Percentiles rank a stretch among this genome's conserved stretches.
These are phyloP conservation scores for Deladenus siricidicola DNA, from an alignment of 2,888 invertebrate genomes.

Conservation along the genomic window DNA sequence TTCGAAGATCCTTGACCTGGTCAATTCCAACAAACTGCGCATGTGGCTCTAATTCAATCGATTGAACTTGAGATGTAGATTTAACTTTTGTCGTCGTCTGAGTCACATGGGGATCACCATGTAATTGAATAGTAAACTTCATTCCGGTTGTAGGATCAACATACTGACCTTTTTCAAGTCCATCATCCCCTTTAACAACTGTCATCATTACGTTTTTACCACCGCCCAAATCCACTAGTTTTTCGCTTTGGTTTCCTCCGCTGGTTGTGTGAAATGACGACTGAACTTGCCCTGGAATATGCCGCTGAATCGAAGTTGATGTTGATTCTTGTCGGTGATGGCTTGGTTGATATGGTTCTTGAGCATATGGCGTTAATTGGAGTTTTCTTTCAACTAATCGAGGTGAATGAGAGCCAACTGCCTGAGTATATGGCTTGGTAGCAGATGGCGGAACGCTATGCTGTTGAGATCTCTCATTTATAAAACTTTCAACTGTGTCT, in stretches of 20 bases:
- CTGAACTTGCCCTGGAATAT: too few species aligned
- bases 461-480: background rate
- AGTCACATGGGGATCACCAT: conserved; percentile 53
- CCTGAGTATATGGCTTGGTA: background rate
- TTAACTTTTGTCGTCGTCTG: conserved; percentile 54
- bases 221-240: conserved; percentile 51
- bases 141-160: conserved; percentile 51
- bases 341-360: conserved; percentile 26
- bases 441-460: background rate
- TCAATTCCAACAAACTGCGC: conserved; percentile 54
- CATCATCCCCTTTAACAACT: conserved; percentile 49
- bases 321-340: background rate
- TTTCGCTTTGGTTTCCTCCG: conserved; percentile 10
- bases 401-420: conserved; percentile 18
- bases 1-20: conserved; percentile 49
- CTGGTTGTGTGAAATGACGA: background rate
- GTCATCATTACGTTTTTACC: conserved; percentile 53
- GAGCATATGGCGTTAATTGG: conserved; percentile 46
- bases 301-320: background rate
- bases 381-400: conserved; percentile 45
- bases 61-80: conserved; percentile 52
- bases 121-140: conserved; percentile 53
- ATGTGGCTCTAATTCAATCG: conserved; percentile 52
- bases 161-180: conserved; percentile 53
- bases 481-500: conserved; percentile 20